Percentiles rank a stretch among this genome's conserved stretches.
Evolutionary conservation across 2,888 invertebrate species (phyloP).

Genomic region (Creontiades dilutus): DNA sequence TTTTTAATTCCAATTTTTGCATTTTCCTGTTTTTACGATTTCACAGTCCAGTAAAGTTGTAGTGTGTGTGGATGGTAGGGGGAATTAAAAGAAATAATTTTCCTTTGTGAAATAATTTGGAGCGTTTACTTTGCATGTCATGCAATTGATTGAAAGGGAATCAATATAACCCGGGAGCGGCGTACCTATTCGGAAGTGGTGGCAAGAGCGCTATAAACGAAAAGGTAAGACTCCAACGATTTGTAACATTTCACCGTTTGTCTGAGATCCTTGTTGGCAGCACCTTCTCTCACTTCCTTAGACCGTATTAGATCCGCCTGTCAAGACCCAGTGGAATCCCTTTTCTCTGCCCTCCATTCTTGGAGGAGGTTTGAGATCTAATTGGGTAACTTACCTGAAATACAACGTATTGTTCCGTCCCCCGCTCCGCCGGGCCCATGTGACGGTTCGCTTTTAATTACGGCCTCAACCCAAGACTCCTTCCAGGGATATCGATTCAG

Average conservation of each 20-base stretch:
- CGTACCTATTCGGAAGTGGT: background rate
- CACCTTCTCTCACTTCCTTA: slow-evolving; percentile 4
- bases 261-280: slow-evolving; percentile 21
- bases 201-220: background rate
- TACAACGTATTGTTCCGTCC: slow-evolving; percentile 56
- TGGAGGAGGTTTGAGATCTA: slow-evolving; percentile 47
- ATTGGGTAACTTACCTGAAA: slow-evolving; percentile 63
- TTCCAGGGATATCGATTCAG: slow-evolving; percentile 16
- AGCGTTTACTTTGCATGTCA: no score
- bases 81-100: no score
- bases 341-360: background rate
- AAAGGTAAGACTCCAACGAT: background rate
- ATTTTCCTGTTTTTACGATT: no score
- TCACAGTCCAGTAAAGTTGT: no score
- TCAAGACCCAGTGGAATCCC: slow-evolving; percentile 20
- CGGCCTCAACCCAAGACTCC: slow-evolving; percentile 23
- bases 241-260: slow-evolving; percentile 29
- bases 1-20: no score
- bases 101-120: no score
- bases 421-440: background rate
- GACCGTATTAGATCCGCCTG: slow-evolving; percentile 17
- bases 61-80: no score
- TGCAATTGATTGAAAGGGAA: no score
- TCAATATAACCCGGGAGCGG: no score
- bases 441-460: slow-evolving; percentile 59